Conservation (phyloP, 1,140 invertebrate species). For the Rhyacophila brunnea region DNA sequence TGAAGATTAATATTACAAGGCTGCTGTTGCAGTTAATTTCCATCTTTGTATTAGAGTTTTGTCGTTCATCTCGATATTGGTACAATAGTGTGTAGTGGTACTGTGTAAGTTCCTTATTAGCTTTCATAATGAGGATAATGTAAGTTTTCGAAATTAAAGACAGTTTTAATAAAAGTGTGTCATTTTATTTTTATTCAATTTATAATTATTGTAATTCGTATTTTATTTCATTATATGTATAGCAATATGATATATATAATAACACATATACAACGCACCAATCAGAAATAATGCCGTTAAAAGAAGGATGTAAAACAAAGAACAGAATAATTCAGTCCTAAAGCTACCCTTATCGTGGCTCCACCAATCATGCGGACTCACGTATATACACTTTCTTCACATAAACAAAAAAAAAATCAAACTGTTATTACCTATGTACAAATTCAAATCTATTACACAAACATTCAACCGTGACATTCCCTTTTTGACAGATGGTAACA, state of each 20-base stretch:
- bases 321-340: conserved; percentile 31
- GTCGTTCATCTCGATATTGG: too few relatives aligned
- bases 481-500: conserved; percentile 32
- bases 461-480: conserved; percentile 31
- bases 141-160: conserved; percentile 29
- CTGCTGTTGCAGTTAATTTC: too few relatives aligned
- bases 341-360: conserved; percentile 17
- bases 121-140: neutral
- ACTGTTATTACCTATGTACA: conserved; percentile 31
- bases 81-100: too few relatives aligned
- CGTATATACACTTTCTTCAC: conserved; percentile 16
- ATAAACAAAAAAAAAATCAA: conserved; percentile 27
- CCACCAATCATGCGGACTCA: neutral
- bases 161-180: conserved; percentile 35
- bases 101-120: too few relatives aligned
- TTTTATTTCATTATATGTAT: conserved; percentile 38
- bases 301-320: conserved; percentile 27
- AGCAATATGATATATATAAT: conserved; percentile 37
- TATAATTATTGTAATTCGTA: conserved; percentile 38
- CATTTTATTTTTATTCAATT: conserved; percentile 35
- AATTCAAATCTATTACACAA: conserved; percentile 36
- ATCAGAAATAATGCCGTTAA: conserved; percentile 35
- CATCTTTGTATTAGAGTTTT: too few relatives aligned
- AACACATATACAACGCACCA: conserved; percentile 38
- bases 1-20: too few relatives aligned